Percentiles rank a stretch among this genome's conserved stretches.
Conservation (phyloP, 2,797 vertebrate species). For the Molothrus ater region DNA sequence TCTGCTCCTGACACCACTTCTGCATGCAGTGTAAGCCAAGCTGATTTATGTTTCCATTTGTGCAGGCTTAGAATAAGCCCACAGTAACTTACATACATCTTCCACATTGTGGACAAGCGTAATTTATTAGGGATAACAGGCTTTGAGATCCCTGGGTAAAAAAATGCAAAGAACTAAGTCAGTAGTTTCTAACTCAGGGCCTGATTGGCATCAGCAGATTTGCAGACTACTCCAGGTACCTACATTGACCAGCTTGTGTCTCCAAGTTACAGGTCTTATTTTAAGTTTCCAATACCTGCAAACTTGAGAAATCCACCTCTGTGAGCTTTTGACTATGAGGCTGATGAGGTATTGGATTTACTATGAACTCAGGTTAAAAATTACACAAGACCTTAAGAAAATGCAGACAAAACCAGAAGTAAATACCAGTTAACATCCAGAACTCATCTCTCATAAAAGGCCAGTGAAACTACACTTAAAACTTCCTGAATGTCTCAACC, state of each 20-base stretch:
- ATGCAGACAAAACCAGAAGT: background rate
- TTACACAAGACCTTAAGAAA: background rate
- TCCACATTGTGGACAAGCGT: background rate
- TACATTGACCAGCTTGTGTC: background rate
- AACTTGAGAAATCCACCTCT: background rate
- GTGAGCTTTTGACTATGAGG: background rate
- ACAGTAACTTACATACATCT: background rate
- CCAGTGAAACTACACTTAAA: background rate
- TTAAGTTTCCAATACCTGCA: background rate
- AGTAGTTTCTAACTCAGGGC: background rate
- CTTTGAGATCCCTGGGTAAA: background rate
- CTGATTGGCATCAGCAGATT: background rate
- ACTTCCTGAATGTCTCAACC: background rate
- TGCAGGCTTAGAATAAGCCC: background rate
- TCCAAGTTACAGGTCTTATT: background rate
- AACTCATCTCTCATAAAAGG: background rate
- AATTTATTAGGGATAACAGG: background rate
- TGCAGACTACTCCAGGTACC: fast-evolving
- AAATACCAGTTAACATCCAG: background rate
- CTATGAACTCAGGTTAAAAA: background rate
- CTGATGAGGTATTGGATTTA: background rate
- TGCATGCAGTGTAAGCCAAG: background rate
- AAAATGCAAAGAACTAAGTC: background rate
- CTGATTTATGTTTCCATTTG: background rate
- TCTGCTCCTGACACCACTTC: background rate